A percentile compares a stretch with the other conserved stretches of the same genome.
Evolutionary conservation across 1,140 invertebrate species (phyloP).

Genomic region (Octopus sinensis): DNA sequence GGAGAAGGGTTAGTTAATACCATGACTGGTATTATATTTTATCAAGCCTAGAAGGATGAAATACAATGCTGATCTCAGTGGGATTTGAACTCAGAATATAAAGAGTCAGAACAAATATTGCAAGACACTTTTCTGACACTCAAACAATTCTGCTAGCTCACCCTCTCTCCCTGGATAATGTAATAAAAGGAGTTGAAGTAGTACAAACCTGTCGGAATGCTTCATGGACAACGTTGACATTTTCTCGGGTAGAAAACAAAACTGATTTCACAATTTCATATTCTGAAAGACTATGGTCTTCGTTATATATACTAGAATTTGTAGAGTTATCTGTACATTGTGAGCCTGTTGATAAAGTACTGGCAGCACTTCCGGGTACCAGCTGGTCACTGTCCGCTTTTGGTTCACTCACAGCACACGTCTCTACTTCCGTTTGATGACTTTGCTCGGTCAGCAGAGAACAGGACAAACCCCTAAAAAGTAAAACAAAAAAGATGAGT

Average conservation of each 20-base stretch:
- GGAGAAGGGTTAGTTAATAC: too few species aligned
- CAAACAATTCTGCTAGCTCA: too few species aligned
- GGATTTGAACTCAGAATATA: too few species aligned
- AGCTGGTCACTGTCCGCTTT: conserved; percentile 31
- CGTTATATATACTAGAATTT: conserved; percentile 53
- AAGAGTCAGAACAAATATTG: too few species aligned
- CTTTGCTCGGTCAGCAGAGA: conserved; percentile 30
- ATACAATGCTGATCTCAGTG: too few species aligned
- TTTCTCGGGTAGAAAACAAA: conserved; percentile 82
- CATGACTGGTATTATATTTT: too few species aligned
- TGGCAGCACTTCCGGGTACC: conserved; percentile 42
- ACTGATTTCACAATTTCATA: conserved; percentile 76
- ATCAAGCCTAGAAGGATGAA: too few species aligned
- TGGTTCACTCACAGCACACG: conserved; percentile 14
- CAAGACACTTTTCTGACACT: too few species aligned
- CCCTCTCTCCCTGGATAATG: too few species aligned
- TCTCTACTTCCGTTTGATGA: conserved; percentile 2
- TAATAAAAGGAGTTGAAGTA: conserved; percentile 11
- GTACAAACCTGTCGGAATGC: conserved; percentile 74
- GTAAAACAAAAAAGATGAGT: background rate
- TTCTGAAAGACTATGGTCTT: conserved; percentile 52
- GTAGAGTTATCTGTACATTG: conserved; percentile 42
- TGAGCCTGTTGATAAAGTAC: conserved; percentile 41
- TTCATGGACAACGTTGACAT: conserved; percentile 93
- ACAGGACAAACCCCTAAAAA: conserved; percentile 36